Percentiles rank a stretch among this genome's conserved stretches.
Evolutionary conservation across 35 echinoderm and acorn worm genomes (phyloP).

Genomic region (Diadema setosum): DNA sequence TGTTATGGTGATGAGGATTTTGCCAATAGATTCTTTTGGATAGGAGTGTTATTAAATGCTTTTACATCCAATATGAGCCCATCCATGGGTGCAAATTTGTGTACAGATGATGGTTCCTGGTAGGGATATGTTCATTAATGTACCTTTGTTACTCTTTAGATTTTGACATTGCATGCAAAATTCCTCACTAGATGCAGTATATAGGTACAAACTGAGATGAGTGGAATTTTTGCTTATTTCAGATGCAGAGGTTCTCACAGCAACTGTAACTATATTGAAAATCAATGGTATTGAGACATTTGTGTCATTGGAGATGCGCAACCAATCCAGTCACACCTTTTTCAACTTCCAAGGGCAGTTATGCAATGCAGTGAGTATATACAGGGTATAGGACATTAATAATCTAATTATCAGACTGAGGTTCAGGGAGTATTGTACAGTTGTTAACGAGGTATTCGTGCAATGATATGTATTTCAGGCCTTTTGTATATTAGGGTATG

Average conservation of each 20-base stretch:
- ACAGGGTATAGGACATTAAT: too few relatives aligned
- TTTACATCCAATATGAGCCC: neutral
- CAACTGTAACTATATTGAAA: neutral
- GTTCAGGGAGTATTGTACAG: neutral
- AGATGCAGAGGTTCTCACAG: neutral
- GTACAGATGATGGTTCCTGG: neutral
- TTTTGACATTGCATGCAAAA: neutral
- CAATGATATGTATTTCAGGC: neutral
- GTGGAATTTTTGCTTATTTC: neutral
- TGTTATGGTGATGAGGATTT: too few relatives aligned
- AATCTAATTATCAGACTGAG: neutral
- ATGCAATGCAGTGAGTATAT: neutral
- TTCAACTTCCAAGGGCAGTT: neutral
- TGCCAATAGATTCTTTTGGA: too few relatives aligned
- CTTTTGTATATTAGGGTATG: neutral
- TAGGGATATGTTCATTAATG: neutral
- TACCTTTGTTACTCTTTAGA: neutral
- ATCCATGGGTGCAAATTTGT: neutral
- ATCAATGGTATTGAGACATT: neutral
- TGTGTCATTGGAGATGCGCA: neutral
- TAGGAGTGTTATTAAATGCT: too few relatives aligned
- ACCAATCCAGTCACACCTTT: neutral
- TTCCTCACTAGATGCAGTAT: neutral
- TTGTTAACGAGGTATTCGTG: neutral
- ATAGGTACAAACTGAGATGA: too few relatives aligned